Percentiles rank a stretch among this genome's conserved stretches.
Evolutionary conservation across 2,888 invertebrate genomes (phyloP).

Genomic region (Euplexia lucipara): DNA sequence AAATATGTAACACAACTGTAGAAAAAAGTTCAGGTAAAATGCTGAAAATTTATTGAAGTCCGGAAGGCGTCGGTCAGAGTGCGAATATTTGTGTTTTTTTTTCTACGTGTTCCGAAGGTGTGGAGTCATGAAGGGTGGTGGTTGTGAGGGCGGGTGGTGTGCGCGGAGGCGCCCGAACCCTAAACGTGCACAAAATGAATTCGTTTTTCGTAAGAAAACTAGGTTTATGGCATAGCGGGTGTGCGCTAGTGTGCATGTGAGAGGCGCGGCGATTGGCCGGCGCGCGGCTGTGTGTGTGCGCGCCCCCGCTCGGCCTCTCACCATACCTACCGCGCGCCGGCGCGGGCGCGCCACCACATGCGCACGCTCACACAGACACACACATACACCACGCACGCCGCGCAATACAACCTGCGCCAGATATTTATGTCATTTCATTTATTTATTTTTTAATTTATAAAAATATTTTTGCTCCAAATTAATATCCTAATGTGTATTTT

Average conservation of each 20-base stretch:
- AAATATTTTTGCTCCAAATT: constrained; percentile 29
- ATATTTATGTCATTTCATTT: constrained; percentile 52
- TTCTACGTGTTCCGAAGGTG: constrained; percentile 65
- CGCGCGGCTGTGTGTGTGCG: constrained; percentile 77
- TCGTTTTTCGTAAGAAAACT: constrained; percentile 80
- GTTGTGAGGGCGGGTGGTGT: constrained; percentile 66
- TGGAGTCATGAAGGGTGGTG: constrained; percentile 33
- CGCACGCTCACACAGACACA: constrained; percentile 64
- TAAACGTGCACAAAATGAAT: constrained; percentile 84
- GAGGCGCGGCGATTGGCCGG: constrained; percentile 83
- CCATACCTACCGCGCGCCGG: constrained; percentile 77
- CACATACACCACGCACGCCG: constrained; percentile 59
- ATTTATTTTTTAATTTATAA: constrained; percentile 35
- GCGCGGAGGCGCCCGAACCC: constrained; percentile 80
- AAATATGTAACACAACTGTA: constrained; percentile 50
- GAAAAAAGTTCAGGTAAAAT: constrained; percentile 63
- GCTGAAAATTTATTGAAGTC: constrained; percentile 71
- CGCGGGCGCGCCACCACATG: constrained; percentile 67
- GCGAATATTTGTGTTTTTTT: constrained; percentile 82
- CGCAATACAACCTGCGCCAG: constrained; percentile 62
- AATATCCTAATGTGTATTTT: constrained; percentile 3
- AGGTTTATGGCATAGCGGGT: constrained; percentile 75
- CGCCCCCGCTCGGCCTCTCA: constrained; percentile 85
- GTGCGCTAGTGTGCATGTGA: constrained; percentile 75
- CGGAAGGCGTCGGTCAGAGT: constrained; percentile 60